phyloP scores from a whole-genome alignment of 2,797 vertebrate species.

The Helarctos malayanus region DNA sequence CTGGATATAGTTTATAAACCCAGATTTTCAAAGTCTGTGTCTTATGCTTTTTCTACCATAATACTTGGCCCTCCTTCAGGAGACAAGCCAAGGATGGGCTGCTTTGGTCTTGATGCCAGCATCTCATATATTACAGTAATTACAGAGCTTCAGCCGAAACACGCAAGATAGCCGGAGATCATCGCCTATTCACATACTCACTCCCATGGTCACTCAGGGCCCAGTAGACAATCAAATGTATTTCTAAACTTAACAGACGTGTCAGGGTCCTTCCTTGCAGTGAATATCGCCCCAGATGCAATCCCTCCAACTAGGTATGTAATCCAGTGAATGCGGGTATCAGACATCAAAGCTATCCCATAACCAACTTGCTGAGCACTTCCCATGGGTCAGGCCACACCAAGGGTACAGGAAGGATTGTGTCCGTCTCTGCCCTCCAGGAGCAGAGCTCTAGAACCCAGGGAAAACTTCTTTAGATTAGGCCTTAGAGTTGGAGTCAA shows the following conservation, averaged over 20 bases:
- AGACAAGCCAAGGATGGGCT: neutral
- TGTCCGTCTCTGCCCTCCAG: neutral
- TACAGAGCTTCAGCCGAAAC: neutral
- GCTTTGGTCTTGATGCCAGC: too few relatives aligned
- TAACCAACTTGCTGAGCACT: neutral
- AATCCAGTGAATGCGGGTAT: neutral
- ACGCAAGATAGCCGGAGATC: neutral
- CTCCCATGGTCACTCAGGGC: neutral
- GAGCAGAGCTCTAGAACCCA: neutral
- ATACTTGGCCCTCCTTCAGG: neutral
- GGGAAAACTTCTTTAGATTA: neutral
- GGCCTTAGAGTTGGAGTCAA: neutral
- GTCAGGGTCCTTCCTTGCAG: neutral
- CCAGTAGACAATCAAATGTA: neutral
- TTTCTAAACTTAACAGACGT: neutral
- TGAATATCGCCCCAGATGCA: neutral
- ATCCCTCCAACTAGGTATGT: accelerated
- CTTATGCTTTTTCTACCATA: neutral
- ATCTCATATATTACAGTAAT: too few relatives aligned
- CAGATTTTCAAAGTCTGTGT: too few relatives aligned
- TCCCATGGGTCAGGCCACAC: accelerated
- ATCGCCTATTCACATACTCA: too few relatives aligned
- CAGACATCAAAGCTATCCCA: accelerated
- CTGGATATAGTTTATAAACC: neutral
- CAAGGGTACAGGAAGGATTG: neutral